Conservation (phyloP, 2,888 invertebrate species). For the Megamerina dolium region DNA sequence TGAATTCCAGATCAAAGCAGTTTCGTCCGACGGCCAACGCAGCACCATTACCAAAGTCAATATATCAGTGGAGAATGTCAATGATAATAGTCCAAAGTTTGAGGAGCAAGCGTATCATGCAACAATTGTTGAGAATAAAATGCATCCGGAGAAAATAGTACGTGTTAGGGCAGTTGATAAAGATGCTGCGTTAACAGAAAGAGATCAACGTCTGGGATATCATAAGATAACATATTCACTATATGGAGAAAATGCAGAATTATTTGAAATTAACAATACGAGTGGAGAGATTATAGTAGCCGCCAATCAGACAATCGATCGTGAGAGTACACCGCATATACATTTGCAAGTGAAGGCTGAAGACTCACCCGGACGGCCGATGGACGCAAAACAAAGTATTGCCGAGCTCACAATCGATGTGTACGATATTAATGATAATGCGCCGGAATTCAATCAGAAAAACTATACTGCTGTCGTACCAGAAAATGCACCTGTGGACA, state of each 20-base stretch:
- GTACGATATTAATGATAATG: constrained; percentile 73
- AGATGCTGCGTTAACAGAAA: constrained; percentile 58
- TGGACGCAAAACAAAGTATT: constrained; percentile 60
- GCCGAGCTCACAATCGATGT: constrained; percentile 64
- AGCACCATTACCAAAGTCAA: constrained; percentile 63
- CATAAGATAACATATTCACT: constrained; percentile 67
- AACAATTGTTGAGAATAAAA: constrained; percentile 64
- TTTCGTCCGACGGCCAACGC: constrained; percentile 43
- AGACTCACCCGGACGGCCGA: constrained; percentile 66
- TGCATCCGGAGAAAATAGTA: constrained; percentile 61
- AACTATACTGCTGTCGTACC: constrained; percentile 68
- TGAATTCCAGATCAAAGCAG: constrained; percentile 55
- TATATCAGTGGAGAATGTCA: constrained; percentile 67
- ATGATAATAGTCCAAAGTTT: constrained; percentile 72
- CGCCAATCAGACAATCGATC: constrained; percentile 62
- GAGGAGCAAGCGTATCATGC: constrained; percentile 64
- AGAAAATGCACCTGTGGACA: constrained; percentile 64
- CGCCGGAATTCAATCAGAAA: constrained; percentile 61
- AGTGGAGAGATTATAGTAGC: constrained; percentile 65
- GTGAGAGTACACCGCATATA: constrained; percentile 66
- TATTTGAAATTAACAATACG: constrained; percentile 64
- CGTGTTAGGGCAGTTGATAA: constrained; percentile 66
- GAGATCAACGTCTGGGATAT: constrained; percentile 57
- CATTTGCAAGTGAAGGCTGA: constrained; percentile 66
- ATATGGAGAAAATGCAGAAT: constrained; percentile 65